Percentiles rank a stretch among this genome's conserved stretches.
Evolutionary conservation across 1,140 invertebrate species (phyloP).

Genomic region (Zeugodacus cucurbitae): DNA sequence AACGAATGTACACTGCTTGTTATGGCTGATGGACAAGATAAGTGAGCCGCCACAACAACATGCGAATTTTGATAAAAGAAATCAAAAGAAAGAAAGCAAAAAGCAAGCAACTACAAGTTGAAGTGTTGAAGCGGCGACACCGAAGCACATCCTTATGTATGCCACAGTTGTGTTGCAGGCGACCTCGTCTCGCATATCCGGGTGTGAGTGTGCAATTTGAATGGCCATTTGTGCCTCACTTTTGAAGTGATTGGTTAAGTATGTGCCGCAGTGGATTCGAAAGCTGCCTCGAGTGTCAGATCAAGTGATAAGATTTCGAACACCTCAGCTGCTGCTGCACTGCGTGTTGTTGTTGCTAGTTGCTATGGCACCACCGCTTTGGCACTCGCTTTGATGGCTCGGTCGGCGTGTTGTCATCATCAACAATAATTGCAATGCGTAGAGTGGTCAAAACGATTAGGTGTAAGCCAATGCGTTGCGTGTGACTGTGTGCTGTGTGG

Average conservation of each 20-base stretch:
- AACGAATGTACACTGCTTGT: neutral
- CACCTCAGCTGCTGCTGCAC: neutral
- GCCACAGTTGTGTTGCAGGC: neutral
- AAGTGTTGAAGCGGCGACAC: no score
- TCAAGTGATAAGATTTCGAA: constrained; percentile 20
- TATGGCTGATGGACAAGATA: constrained; percentile 2
- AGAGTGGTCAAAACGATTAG: constrained; percentile 27
- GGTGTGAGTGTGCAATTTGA: neutral
- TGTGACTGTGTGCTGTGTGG: neutral
- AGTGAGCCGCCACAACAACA: neutral
- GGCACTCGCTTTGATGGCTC: no score
- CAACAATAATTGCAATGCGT: constrained; percentile 29
- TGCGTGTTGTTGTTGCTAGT: neutral
- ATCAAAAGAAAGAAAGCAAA: neutral
- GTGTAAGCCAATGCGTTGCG: neutral
- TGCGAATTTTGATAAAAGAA: neutral
- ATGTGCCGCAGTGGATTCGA: neutral
- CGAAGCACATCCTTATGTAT: neutral
- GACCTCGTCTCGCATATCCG: neutral
- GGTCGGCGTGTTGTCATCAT: neutral
- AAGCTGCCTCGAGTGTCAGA: neutral
- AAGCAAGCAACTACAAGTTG: neutral
- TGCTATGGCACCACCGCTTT: neutral
- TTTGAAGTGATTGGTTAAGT: neutral
- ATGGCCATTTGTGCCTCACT: neutral